phyloP scores from a whole-genome alignment of 2,113 vertebrate species.

The Dunckerocampus dactyliophorus region DNA sequence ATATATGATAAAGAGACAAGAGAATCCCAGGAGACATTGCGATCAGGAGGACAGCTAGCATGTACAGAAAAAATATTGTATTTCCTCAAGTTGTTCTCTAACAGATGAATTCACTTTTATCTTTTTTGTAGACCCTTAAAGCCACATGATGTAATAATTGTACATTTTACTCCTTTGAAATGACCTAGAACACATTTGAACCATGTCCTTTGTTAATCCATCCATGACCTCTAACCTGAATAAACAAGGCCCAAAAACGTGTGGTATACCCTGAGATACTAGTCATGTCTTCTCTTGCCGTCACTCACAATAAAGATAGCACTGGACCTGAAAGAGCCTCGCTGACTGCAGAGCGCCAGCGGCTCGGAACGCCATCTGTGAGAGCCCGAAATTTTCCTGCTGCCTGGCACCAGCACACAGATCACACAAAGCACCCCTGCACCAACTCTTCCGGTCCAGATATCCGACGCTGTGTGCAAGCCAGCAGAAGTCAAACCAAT shows the following conservation, averaged over 20 bases:
- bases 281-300: conserved; percentile 17
- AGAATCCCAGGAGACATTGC: conserved; percentile 11
- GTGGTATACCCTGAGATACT: neutral
- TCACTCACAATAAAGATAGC: conserved; percentile 38
- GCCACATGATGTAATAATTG: neutral
- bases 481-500: conserved; percentile 19
- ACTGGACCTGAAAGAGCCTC: conserved; percentile 26
- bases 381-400: conserved; percentile 38
- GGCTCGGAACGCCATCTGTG: conserved; percentile 60
- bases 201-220: too few relatives aligned
- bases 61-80: conserved; percentile 1
- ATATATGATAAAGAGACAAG: conserved; percentile 37
- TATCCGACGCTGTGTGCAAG: conserved; percentile 33
- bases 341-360: conserved; percentile 42
- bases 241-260: neutral
- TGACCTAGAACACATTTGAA: neutral
- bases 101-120: too few relatives aligned
- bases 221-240: neutral
- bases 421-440: conserved; percentile 29
- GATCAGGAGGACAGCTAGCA: conserved; percentile 1
- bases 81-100: too few relatives aligned
- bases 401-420: conserved; percentile 17
- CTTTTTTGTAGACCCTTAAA: neutral
- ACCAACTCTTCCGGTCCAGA: conserved; percentile 21
- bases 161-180: too few relatives aligned